Evolutionary conservation across 2,888 invertebrate genomes (phyloP), one percentile per base, ranked within the genome.

Genomic region (Athalia circularis): DNA sequence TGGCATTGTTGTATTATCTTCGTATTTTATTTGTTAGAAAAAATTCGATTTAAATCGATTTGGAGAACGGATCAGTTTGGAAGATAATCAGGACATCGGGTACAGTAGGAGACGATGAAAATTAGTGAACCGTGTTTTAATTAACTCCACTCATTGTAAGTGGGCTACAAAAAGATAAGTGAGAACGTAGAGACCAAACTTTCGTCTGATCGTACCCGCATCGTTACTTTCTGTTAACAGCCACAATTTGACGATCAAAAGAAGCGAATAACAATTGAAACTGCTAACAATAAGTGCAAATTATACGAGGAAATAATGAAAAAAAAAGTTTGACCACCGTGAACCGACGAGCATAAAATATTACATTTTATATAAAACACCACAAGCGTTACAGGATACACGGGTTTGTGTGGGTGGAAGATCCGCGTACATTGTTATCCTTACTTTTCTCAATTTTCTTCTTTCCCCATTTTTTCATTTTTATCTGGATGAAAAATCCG

Each of bases 51-150:
- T 11, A 5, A n/a, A 3, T 8, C 50, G 11, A 29, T 48, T 50
- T 50, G 5, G n/a, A 5, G 7, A 15, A 62, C 43, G 62, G 29
- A 43, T 6, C 29, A 43, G 61, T 50, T 62, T 3, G 64, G 75
- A 52, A 72, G 72, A 57, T 75, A 75, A 75, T 62, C 75, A 50
- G 29, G n/a, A 59, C 29, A 29, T 29, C 29, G 29, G 29, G 29
- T 72, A 59, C 72, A 59, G 72, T 47, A 72, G 72, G 57, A 59
- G 57, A 59, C 62, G 75, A 75, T 4, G 43, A 29, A 64, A 75
- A 75, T 75, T 75, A 62, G 75, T 75, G 43, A 52, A 64, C 64
- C 52, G 75, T 61, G 64, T 75, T 75, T 75, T 62, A 75, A 75
- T 75, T 50, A 64, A 62, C 75, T 61, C 50, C 62, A 75, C 75